These are phyloP conservation scores for Drosophila chauvacae DNA, from an alignment of 1,140 invertebrate species.

Conservation along the genomic window DNA sequence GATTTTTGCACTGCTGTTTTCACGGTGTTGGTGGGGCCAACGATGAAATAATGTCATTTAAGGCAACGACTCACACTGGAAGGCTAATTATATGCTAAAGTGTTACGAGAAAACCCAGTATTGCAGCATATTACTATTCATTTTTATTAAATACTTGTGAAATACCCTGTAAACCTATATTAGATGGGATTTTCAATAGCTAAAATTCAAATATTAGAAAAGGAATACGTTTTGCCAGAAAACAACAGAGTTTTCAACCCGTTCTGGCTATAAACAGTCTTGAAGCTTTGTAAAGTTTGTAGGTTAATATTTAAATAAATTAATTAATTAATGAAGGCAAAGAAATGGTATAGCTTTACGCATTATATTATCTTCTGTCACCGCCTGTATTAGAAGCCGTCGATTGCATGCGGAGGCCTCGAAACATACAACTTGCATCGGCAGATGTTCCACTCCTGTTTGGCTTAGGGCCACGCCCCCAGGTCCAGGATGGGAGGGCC, in stretches of 20 bases:
- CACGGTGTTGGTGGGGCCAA: background rate
- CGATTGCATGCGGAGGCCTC: background rate
- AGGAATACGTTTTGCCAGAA: background rate
- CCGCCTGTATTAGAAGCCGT: background rate
- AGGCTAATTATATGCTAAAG: background rate
- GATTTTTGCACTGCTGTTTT: constrained; percentile 1
- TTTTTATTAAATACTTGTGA: background rate
- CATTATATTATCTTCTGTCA: background rate
- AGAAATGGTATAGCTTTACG: background rate
- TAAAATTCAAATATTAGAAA: background rate
- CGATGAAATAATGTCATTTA: background rate
- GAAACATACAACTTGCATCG: constrained; percentile 27
- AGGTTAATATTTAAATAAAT: too few species aligned
- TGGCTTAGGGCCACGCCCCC: constrained; percentile 37
- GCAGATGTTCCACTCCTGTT: constrained; percentile 15
- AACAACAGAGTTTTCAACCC: background rate
- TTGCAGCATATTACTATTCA: background rate
- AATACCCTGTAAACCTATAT: background rate
- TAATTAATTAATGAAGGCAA: too few species aligned
- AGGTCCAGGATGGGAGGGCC: constrained; percentile 1
- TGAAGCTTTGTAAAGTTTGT: background rate
- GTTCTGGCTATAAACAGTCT: background rate
- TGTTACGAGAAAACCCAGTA: background rate
- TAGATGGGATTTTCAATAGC: background rate
- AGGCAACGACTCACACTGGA: background rate